These are phyloP conservation scores for Strigamia transsilvanica DNA, from an alignment of 2,888 invertebrate species.

Conservation along the genomic window DNA sequence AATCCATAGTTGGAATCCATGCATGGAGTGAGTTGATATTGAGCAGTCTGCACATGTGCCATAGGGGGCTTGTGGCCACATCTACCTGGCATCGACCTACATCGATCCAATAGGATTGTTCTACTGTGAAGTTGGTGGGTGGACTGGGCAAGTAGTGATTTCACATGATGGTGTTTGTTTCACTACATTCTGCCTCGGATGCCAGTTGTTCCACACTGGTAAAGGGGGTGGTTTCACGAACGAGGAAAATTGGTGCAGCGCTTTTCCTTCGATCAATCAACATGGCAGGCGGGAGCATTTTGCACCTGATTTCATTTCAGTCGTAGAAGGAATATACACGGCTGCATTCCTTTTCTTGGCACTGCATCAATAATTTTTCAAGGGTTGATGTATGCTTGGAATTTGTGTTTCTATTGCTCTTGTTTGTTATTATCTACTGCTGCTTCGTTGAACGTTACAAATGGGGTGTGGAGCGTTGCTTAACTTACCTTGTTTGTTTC, in stretches of 20 bases:
- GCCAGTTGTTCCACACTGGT: background rate
- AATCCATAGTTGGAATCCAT: constrained; percentile 19
- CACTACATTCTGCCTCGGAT: background rate
- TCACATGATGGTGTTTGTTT: background rate
- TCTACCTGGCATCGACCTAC: constrained; percentile 25
- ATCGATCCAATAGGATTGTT: constrained; percentile 39
- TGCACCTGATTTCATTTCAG: constrained; percentile 39
- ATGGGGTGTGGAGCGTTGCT: too few species aligned
- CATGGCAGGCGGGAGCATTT: constrained; percentile 36
- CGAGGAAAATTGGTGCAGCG: constrained; percentile 25
- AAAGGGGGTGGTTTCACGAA: constrained; percentile 7
- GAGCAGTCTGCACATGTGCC: constrained; percentile 42
- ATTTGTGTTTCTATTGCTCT: background rate
- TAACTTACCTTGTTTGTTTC: too few species aligned
- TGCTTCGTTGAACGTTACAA: background rate
- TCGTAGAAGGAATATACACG: constrained; percentile 35
- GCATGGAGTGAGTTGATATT: constrained; percentile 42
- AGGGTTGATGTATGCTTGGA: background rate
- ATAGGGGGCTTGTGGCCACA: constrained; percentile 36
- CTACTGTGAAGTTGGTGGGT: background rate
- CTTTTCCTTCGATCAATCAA: constrained; percentile 33
- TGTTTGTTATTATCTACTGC: constrained; percentile 5
- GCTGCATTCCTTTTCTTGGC: constrained; percentile 44
- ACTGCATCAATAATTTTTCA: constrained; percentile 17
- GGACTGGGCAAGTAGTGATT: background rate